Evolutionary conservation across 1,140 invertebrate species (phyloP), one percentile per base, ranked within the genome.

Genomic region (Antheraea pernyi): DNA sequence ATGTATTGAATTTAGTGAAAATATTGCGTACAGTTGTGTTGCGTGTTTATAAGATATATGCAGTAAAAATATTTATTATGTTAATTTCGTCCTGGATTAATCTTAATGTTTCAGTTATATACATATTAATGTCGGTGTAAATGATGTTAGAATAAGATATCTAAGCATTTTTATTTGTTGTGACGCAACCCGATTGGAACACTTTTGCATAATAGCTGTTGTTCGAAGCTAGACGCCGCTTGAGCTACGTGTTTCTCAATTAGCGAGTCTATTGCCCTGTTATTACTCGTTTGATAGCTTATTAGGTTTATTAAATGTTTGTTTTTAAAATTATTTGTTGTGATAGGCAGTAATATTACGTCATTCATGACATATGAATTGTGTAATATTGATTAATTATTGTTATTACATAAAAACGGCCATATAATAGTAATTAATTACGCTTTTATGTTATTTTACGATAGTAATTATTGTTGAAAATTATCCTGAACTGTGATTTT

Each of bases 121-220:
- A 16, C 16, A 18, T n/a, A 59, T 11, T 59, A 4, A 18, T 59
- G 16, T 59, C 16, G 58, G 19, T 19, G 59, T 18, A 16, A 60
- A 22, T 60, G 7, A 19, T 60, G 19, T 60, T 22, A 22, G 10
- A 60, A 19, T 60, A 19, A n/a, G 7, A 60, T 7, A 19, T 7
- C 16, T 60, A 19, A 60, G 19, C 22, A 22, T 60, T 60, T 60
- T 60, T 60, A 60, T 53, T 30, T 19, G 59, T 22, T 22, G 59
- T 60, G 59, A 60, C 59, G 19, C 19, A 60, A 60, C 22, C 16
- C 13, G 46, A 60, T 19, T 30, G 59, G 19, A 19, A 30, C 19
- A 30, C 22, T 19, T 60, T 60, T 60, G 22, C 59, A 60, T 60
- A 60, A 60, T 60, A 60, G 19, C 18, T 9, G 22, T 60, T 60